Percentiles rank a stretch among this genome's conserved stretches.
These are phyloP conservation scores for Bedellia somnulentella DNA, from an alignment of 2,888 invertebrate species.

Conservation along the genomic window DNA sequence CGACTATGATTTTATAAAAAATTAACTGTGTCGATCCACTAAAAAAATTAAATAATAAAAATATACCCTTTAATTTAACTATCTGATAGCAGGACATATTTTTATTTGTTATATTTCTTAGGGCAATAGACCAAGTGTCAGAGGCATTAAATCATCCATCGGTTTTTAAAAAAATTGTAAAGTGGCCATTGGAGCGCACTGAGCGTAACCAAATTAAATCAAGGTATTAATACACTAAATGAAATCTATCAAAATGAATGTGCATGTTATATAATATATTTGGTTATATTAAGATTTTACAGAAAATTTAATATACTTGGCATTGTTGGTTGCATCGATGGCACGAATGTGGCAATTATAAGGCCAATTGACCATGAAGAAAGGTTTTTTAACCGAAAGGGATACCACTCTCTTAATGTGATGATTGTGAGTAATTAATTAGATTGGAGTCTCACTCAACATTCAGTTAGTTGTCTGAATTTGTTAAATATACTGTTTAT, in stretches of 20 bases:
- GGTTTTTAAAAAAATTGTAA: too few relatives aligned
- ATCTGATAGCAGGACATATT: too few relatives aligned
- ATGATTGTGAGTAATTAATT: slow-evolving; percentile 13
- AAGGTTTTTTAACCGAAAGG: slow-evolving; percentile 9
- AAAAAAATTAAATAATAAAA: too few relatives aligned
- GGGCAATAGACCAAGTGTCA: too few relatives aligned
- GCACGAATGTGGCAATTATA: slow-evolving; percentile 10
- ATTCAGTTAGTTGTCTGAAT: not conserved
- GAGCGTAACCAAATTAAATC: not conserved
- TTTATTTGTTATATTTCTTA: too few relatives aligned
- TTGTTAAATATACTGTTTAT: not conserved
- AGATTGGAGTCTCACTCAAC: too few relatives aligned
- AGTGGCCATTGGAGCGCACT: not conserved
- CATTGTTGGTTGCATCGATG: slow-evolving; percentile 10
- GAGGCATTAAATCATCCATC: too few relatives aligned
- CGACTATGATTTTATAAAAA: too few relatives aligned
- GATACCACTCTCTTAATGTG: slow-evolving; percentile 14
- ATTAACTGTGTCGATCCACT: too few relatives aligned
- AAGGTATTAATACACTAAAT: too few relatives aligned
- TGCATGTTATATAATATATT: not conserved
- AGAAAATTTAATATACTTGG: slow-evolving; percentile 10
- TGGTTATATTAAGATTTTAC: slow-evolving; percentile 5
- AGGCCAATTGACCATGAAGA: slow-evolving; percentile 5
- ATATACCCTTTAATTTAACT: too few relatives aligned
- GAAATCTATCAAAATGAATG: not conserved